A percentile compares a stretch with the other conserved stretches of the same genome.
phyloP scores from a whole-genome alignment of 2,797 vertebrate genomes.

The Yasuhikotakia modesta region DNA sequence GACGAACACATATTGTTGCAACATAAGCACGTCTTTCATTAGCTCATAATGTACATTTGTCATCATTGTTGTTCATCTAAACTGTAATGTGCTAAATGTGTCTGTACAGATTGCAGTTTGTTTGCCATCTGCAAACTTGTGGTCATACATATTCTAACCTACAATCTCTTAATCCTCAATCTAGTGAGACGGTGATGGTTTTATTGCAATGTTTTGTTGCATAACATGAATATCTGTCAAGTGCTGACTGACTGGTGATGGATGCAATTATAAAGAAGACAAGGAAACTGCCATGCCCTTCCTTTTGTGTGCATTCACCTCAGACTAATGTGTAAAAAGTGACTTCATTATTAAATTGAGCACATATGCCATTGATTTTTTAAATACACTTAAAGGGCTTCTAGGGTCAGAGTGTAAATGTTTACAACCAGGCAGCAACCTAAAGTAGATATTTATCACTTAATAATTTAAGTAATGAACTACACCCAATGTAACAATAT shows the following conservation, averaged over 20 bases:
- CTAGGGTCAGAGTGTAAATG: constrained; percentile 1
- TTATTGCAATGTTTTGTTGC: constrained; percentile 30
- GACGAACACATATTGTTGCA: not conserved
- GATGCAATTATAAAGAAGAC: constrained; percentile 26
- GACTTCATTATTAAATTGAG: not conserved
- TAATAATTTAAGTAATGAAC: constrained; percentile 5
- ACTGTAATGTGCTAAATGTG: not conserved
- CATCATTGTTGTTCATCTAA: not conserved
- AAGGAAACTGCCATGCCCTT: constrained; percentile 34
- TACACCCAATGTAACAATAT: not conserved
- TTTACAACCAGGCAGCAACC: constrained; percentile 41
- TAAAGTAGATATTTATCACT: constrained; percentile 18
- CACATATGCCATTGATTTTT: not conserved
- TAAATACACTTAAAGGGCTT: not conserved
- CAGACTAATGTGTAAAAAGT: not conserved
- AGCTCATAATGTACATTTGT: not conserved
- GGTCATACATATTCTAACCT: too few relatives aligned
- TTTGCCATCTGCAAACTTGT: not conserved
- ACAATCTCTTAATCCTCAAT: constrained; percentile 9
- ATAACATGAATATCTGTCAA: constrained; percentile 34
- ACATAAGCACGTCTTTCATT: not conserved
- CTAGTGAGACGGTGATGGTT: constrained; percentile 11
- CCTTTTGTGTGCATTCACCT: constrained; percentile 18
- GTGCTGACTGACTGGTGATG: constrained; percentile 30
- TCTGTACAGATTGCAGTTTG: not conserved